A percentile compares a stretch with the other conserved stretches of the same genome.
phyloP scores from a whole-genome alignment of 2,797 vertebrate genomes.

The Miichthys miiuy region DNA sequence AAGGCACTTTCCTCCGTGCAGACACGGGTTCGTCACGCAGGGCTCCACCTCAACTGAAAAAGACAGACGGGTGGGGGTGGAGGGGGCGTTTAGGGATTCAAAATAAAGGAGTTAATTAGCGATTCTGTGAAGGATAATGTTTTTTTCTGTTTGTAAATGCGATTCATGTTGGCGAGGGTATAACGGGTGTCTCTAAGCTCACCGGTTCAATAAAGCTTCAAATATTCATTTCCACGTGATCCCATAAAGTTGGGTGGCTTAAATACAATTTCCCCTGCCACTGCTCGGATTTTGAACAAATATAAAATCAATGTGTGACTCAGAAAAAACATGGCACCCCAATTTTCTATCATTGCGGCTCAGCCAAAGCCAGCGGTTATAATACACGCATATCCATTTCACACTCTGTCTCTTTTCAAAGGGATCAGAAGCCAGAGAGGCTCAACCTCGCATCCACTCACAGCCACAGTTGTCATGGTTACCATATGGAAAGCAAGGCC shows the following conservation, averaged over 20 bases:
- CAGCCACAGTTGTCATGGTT: conserved; percentile 82
- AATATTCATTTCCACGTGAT: conserved; percentile 22
- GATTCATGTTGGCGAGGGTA: conserved; percentile 11
- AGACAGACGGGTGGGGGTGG: conserved; percentile 22
- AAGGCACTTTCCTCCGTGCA: conserved; percentile 92
- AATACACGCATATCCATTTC: conserved; percentile 71
- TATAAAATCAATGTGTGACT: conserved; percentile 27
- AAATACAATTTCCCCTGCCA: not conserved
- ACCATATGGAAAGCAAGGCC: conserved; percentile 77
- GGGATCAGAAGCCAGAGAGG: conserved; percentile 74
- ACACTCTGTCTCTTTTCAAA: conserved; percentile 69
- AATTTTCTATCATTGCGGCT: conserved; percentile 46
- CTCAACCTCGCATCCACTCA: conserved; percentile 72
- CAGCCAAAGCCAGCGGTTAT: conserved; percentile 42
- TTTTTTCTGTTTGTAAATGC: not conserved
- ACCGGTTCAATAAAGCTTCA: not conserved
- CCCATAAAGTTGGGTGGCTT: conserved; percentile 13
- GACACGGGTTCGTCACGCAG: conserved; percentile 91
- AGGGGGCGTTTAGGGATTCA: conserved; percentile 7
- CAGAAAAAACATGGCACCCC: conserved; percentile 2
- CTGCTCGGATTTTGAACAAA: conserved; percentile 6
- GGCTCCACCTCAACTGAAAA: conserved; percentile 81
- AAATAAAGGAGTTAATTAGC: conserved; percentile 36
- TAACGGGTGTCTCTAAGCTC: conserved; percentile 17
- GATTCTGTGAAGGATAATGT: conserved; percentile 7